Conservation (phyloP, 2,888 invertebrate species). For the Watsonalla cultraria region DNA sequence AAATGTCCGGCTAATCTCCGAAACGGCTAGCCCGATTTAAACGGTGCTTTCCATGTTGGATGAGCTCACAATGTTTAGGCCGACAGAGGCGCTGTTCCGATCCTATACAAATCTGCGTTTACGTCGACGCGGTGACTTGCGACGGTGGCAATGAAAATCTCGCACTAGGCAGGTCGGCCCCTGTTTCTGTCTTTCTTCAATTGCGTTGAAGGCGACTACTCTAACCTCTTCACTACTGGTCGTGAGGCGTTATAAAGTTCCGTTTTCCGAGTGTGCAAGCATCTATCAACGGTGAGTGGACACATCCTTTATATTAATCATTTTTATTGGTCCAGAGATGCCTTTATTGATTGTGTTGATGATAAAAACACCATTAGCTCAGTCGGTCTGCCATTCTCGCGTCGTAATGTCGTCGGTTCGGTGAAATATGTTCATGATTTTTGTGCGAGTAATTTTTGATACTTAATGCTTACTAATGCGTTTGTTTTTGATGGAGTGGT, state of each 20-base stretch:
- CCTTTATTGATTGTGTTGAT: conserved; percentile 57
- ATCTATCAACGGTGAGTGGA: conserved; percentile 52
- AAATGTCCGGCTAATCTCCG: too few species aligned
- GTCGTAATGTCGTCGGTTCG: conserved; percentile 22
- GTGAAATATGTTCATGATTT: conserved; percentile 14
- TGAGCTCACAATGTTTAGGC: too few species aligned
- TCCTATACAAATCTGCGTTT: too few species aligned
- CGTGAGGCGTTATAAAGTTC: not conserved
- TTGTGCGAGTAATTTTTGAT: conserved; percentile 6
- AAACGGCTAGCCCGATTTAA: too few species aligned
- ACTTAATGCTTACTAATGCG: too few species aligned
- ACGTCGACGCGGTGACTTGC: too few species aligned
- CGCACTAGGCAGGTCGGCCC: too few species aligned
- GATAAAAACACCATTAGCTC: conserved; percentile 60
- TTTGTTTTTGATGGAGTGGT: too few species aligned
- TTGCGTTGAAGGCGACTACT: not conserved
- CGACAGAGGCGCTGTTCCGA: too few species aligned
- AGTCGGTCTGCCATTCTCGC: conserved; percentile 23
- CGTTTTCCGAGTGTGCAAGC: conserved; percentile 9
- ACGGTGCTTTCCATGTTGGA: too few species aligned
- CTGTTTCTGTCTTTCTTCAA: too few species aligned
- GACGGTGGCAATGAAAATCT: too few species aligned
- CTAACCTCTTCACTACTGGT: not conserved
- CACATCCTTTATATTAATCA: conserved; percentile 55
- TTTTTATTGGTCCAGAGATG: conserved; percentile 58